Base-by-base conservation (phyloP, 2,888 invertebrate species). In the Neria commutata region DNA sequence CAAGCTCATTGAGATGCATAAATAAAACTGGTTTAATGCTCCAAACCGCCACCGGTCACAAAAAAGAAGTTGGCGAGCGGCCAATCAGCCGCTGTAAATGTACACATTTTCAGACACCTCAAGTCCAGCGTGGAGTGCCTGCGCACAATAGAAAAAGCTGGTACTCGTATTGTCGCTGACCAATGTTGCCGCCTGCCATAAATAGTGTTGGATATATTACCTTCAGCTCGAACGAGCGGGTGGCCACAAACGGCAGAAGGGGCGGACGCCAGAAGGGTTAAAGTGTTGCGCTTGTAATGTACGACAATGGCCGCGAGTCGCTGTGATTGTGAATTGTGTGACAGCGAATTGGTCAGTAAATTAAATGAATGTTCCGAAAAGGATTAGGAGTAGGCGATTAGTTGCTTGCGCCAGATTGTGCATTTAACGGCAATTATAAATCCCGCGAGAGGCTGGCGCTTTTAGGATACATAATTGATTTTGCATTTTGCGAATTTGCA, bases 171-270 rank as follows among this genome's bases (percentile, higher is more conserved):
- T n/a, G n/a, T n/a, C 8, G n/a, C 37, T 8, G n/a, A 40, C 21
- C 40, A 53, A 17, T 72, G 16, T 45, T 40, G 48, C 42, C 45
- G 54, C 33, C 25, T 60, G 47, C 55, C 50, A 61, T 74, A 76
- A 76, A 75, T 75, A 76, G 71, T 68, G 67, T 69, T n/a, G n/a
- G n/a, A n/a, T n/a, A 75, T 75, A 76, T 76, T 76, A 74, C 71
- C 73, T 68, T 42, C 14, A 19, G 3, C 19, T 5, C 19, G 5
- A 4, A 42, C 19, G 3, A 8, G 37, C 37, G 16, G 37, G 11
- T n/a, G n/a, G n/a, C n/a, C n/a, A n/a, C n/a, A n/a, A n/a, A n/a
- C n/a, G n/a, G n/a, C n/a, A n/a, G n/a, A n/a, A n/a, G n/a, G n/a
- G n/a, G n/a, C n/a, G n/a, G n/a, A n/a, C n/a, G n/a, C n/a, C n/a